A percentile compares a stretch with the other conserved stretches of the same genome.
Evolutionary conservation across 1,140 invertebrate genomes (phyloP).

Genomic region (Trichomalopsis sarcophagae): DNA sequence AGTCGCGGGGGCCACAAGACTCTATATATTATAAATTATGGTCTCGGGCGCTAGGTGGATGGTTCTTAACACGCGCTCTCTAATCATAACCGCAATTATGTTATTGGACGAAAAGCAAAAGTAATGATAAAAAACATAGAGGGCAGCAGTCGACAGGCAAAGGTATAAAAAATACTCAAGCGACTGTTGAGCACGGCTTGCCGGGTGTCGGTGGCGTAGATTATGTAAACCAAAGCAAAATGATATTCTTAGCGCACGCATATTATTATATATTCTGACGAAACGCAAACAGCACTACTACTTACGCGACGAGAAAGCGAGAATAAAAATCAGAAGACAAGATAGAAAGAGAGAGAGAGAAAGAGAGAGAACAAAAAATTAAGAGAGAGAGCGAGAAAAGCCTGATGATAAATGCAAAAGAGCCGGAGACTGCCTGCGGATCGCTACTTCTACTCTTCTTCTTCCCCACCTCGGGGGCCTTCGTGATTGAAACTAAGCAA

Average conservation of each 20-base stretch:
- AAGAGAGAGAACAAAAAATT: slow-evolving; percentile 33
- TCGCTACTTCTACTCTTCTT: slow-evolving; percentile 49
- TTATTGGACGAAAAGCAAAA: not conserved
- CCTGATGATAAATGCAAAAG: slow-evolving; percentile 54
- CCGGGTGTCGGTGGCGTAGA: slow-evolving; percentile 71
- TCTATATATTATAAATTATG: slow-evolving; percentile 1
- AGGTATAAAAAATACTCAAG: slow-evolving; percentile 57
- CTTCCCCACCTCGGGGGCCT: slow-evolving; percentile 51
- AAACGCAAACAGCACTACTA: slow-evolving; percentile 38
- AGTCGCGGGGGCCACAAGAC: slow-evolving; percentile 1
- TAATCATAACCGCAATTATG: slow-evolving; percentile 46
- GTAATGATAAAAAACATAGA: slow-evolving; percentile 43
- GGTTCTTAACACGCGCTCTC: slow-evolving; percentile 44
- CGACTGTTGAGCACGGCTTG: slow-evolving; percentile 69
- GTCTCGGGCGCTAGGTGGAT: slow-evolving; percentile 48
- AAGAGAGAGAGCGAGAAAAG: slow-evolving; percentile 49
- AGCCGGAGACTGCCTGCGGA: slow-evolving; percentile 48
- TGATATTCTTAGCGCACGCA: slow-evolving; percentile 28
- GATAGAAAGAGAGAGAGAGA: slow-evolving; percentile 20
- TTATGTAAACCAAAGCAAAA: slow-evolving; percentile 47
- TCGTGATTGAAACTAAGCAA: slow-evolving; percentile 27
- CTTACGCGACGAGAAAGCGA: slow-evolving; percentile 30
- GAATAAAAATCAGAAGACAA: slow-evolving; percentile 37
- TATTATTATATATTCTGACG: slow-evolving; percentile 16
- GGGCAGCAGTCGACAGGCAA: slow-evolving; percentile 50